Percentiles rank a stretch among this genome's conserved stretches.
Conservation (phyloP, 1,140 invertebrate genomes). For the Campoletis sonorensis region DNA sequence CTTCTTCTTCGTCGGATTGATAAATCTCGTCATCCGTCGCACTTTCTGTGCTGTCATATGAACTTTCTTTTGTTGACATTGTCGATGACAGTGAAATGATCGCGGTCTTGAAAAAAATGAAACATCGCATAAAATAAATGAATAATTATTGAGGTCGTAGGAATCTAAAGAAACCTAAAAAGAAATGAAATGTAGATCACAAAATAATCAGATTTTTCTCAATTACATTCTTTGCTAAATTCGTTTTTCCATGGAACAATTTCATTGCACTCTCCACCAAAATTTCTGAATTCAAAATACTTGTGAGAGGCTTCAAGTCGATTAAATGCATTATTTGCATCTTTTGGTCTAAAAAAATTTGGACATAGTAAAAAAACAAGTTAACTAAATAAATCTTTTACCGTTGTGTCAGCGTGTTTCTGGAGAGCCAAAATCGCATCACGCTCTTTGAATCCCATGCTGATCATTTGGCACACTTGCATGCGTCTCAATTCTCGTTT, state of each 20-base stretch:
- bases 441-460: constrained; percentile 35
- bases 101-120: background rate
- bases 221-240: too few species aligned
- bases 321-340: too few species aligned
- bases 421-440: constrained; percentile 13
- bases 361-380: constrained; percentile 3
- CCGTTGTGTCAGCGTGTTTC: background rate
- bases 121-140: too few species aligned
- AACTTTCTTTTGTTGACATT: background rate
- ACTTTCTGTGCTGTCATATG: background rate
- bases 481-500: constrained; percentile 24
- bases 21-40: constrained; percentile 24
- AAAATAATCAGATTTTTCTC: too few species aligned
- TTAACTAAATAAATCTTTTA: background rate
- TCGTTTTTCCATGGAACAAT: too few species aligned
- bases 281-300: too few species aligned
- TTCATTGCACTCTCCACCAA: too few species aligned
- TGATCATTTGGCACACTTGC: constrained; percentile 12
- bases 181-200: too few species aligned
- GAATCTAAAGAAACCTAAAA: too few species aligned
- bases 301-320: too few species aligned
- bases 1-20: constrained; percentile 33
- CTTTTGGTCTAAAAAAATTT: background rate
- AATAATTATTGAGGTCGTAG: too few species aligned
- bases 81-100: background rate